A percentile compares a stretch with the other conserved stretches of the same genome.
phyloP scores from a whole-genome alignment of 1,140 invertebrate species.

The Aporrectodea caliginosa region DNA sequence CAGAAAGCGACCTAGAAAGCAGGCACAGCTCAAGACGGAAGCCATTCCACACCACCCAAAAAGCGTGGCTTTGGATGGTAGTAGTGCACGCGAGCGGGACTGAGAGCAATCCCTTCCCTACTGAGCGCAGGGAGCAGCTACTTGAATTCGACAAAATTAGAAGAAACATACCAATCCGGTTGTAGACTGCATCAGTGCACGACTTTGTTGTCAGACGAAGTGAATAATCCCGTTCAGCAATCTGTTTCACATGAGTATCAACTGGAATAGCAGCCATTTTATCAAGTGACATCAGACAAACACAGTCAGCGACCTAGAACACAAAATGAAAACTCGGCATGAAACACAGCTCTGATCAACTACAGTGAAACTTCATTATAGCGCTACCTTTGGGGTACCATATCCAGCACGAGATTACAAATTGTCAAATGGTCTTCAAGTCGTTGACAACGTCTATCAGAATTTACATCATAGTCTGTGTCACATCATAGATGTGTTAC shows the following conservation, averaged over 20 bases:
- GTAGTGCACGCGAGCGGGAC: too few relatives aligned
- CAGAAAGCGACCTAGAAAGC: too few relatives aligned
- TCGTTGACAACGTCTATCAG: not conserved
- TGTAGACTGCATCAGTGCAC: constrained; percentile 77
- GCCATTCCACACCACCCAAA: too few relatives aligned
- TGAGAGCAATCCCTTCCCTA: too few relatives aligned
- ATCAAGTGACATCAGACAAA: constrained; percentile 92
- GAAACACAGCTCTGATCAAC: constrained; percentile 17
- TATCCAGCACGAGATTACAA: not conserved
- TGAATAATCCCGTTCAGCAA: constrained; percentile 76
- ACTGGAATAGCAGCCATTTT: constrained; percentile 86
- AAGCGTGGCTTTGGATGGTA: too few relatives aligned
- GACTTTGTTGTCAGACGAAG: constrained; percentile 75
- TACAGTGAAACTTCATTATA: constrained; percentile 20
- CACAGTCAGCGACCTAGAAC: constrained; percentile 89
- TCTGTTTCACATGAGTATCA: constrained; percentile 94
- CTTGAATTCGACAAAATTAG: too few relatives aligned
- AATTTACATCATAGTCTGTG: not conserved
- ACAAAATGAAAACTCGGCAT: constrained; percentile 26
- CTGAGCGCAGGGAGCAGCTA: too few relatives aligned
- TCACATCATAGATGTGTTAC: not conserved
- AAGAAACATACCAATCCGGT: constrained; percentile 73
- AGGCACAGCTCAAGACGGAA: too few relatives aligned
- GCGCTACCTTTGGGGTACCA: not conserved
- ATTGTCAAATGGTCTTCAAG: not conserved